Evolutionary conservation across 2,888 invertebrate species (phyloP).

Genomic region (Eristalis intricaria): DNA sequence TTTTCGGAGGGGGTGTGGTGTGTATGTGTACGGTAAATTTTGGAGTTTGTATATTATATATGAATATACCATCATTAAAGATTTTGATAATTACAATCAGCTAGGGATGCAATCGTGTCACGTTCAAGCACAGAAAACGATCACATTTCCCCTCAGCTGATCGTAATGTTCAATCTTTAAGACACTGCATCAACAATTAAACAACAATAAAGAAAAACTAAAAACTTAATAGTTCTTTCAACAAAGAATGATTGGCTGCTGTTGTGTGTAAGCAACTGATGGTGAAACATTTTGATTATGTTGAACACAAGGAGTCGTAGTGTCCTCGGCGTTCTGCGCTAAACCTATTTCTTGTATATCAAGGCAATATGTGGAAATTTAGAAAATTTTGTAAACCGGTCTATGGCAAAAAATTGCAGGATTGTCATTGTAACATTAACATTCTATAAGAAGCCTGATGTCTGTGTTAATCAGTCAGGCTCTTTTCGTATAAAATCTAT

Average conservation of each 20-base stretch:
- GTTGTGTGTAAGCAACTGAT: constrained; percentile 6
- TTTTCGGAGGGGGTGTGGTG: not conserved
- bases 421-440: constrained; percentile 73
- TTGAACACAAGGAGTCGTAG: constrained; percentile 7
- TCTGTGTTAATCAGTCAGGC: constrained; percentile 28
- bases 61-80: constrained; percentile 73
- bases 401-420: constrained; percentile 82
- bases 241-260: constrained; percentile 24
- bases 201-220: constrained; percentile 26
- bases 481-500: constrained; percentile 67
- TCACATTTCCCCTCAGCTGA: constrained; percentile 11
- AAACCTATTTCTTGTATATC: constrained; percentile 51
- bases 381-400: constrained; percentile 81
- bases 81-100: constrained; percentile 57
- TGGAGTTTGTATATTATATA: constrained; percentile 62
- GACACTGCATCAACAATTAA: constrained; percentile 43
- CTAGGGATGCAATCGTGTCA: not conserved
- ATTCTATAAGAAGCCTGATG: constrained; percentile 28
- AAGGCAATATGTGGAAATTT: constrained; percentile 78
- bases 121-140: not conserved
- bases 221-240: constrained; percentile 41
- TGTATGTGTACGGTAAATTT: constrained; percentile 73
- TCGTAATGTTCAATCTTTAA: constrained; percentile 49
- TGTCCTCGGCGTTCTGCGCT: constrained; percentile 8
- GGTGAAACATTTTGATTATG: constrained; percentile 45